Evolutionary conservation across 1,140 invertebrate species (phyloP), one percentile per base, ranked within the genome.

Genomic region (Drosophila guanche): DNA sequence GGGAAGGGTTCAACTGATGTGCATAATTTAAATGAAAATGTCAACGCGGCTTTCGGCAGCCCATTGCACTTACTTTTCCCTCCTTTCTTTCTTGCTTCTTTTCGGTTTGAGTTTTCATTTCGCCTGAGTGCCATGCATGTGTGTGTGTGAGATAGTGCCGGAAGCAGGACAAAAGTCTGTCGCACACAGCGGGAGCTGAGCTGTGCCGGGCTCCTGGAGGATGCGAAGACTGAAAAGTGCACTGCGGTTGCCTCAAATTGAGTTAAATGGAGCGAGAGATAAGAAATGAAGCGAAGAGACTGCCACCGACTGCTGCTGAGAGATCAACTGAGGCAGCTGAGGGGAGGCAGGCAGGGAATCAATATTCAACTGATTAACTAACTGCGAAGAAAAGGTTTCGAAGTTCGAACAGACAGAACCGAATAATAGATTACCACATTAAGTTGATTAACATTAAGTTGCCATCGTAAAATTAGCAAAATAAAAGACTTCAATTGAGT

Each of bases 1-100:
- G 60, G 55, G 78, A 79, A 83, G 33, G 33, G 84, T 86, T 88
- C 83, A 88, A 88, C 78, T 83, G 83, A 88, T 88, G 83, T 88
- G 84, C 83, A 88, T 88, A 88, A 88, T 88, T 88, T 88, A 88
- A 88, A 88, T 88, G 83, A 88, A 88, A 88, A 88, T 88, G 83
- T 88, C 83, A 88, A 65, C 83, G 83, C 79, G 84, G 83, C 79
- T 89, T 88, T 88, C 83, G 70, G 68, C 81, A 88, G 68, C 69
- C 79, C 77, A 71, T 77, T 85, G 80, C 80, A 85, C 78, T 85
- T 80, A 59, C 81, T 86, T 75, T 76, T 61, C 55, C 70, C n/a
- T 29, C n/a, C 23, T 41, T 37, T 25, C 50, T 14, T 67, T 52
- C 41, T 37, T 53, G 29, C 48, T 63, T 53, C 65, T 62, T 68